Base-by-base conservation (phyloP, 2,888 invertebrate genomes). In the Cylindroiulus punctatus region DNA sequence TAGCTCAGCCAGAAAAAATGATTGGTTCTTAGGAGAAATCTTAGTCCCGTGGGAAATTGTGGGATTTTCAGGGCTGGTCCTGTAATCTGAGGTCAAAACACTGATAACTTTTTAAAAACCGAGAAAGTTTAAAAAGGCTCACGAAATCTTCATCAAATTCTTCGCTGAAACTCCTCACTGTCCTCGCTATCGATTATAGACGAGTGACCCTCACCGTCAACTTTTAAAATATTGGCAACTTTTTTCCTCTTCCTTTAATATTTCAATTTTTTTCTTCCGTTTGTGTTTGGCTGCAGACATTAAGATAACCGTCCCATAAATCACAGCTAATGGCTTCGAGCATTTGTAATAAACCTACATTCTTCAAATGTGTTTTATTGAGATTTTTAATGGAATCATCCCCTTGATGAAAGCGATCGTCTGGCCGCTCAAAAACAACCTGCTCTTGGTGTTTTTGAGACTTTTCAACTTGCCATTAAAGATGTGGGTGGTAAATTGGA, bases 1-100 rank as follows among this genome's bases (percentile, higher is more conserved):
- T 76, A 32, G 17, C 30, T 76, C 76, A 30, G 32, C 30, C 76
- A 30, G 10, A 76, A 32, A 76, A 76, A 76, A 76, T 76, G 76
- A 76, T 83, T 42, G 22, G 83, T 83, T 83, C 83, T 19, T 83
- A 40, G 83, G 12, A 83, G 83, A 83, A 40, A 83, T 83, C 42
- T 12, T 14, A 84, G 84, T 84, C 84, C 84, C 84, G 84, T 84
- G 84, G 84, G 84, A 84, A 84, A 52, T 52, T 44, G 47, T 30
- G 17, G 47, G 44, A 30, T 22, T 84, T 82, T 42, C 42, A 44
- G 84, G 84, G 42, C 30, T 44, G 84, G 47, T 44, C 42, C 47
- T 17, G 84, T 84, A 84, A 84, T 84, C 84, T 84, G 42, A 47
- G 84, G 84, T 84, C 84, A 84, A 44, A 47, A 47, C 30, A n/a